These are phyloP conservation scores for Meda fulgida DNA, from an alignment of 2,797 vertebrate species.

Conservation along the genomic window DNA sequence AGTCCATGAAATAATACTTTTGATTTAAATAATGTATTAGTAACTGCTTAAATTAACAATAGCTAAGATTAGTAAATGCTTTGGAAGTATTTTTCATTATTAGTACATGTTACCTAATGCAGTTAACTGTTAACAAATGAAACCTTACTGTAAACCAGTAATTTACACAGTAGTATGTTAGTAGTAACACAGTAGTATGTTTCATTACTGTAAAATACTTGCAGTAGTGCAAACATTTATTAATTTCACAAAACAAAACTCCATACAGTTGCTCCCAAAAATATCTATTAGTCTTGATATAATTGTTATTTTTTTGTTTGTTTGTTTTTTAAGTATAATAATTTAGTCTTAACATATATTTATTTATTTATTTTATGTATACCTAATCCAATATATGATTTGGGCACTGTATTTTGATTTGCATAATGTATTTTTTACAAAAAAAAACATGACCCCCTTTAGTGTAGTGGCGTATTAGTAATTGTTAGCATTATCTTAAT, in stretches of 20 bases:
- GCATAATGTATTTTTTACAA: no score
- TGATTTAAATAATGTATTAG: neutral
- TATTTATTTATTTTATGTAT: no score
- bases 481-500: neutral
- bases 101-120: neutral
- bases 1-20: neutral
- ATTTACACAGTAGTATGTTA: no score
- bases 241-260: neutral
- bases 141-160: neutral
- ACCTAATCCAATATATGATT: neutral
- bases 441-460: neutral
- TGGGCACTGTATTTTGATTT: neutral
- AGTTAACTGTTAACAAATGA: neutral
- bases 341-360: neutral
- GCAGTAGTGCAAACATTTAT: neutral
- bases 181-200: no score
- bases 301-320: no score
- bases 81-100: neutral
- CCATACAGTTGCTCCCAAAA: neutral
- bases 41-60: neutral
- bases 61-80: neutral
- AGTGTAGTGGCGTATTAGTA: neutral
- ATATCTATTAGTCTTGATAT: neutral
- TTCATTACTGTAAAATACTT: neutral
- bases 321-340: neutral